Base-by-base conservation (phyloP, 2,797 vertebrate genomes). In the Sternotherus odoratus region DNA sequence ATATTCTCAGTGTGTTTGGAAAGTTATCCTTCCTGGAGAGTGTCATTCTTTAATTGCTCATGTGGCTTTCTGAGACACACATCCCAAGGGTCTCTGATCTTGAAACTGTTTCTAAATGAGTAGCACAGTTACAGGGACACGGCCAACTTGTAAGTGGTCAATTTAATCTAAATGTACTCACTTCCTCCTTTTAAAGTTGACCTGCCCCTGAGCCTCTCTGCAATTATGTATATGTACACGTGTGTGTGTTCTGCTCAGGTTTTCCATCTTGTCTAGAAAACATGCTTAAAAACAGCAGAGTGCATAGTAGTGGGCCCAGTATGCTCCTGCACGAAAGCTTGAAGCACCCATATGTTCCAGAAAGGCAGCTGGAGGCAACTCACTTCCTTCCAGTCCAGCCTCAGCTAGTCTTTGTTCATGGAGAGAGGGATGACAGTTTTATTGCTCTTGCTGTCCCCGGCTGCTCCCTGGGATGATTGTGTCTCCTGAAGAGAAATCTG, bases 311-410 rank as follows among this genome's bases (percentile, higher is more conserved):
- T n/a, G 60, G 8, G 60, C 24, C 46, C 5, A 39, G 12, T 72
- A 36, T 39, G 69, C 11, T 72, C 12, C 12, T 26, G 23, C 7
- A 8, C 3, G 49, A 46, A 9, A 0, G 0, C 11, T 77, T 63
- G 39, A 26, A 75, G 39, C 39, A 75, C 4, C 6, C 12, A 12
- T 1, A 9, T 39, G 46, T 53, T 36, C 23, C 66, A 80, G 10
- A 3, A 39, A 89, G 63, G 23, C 43, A 72, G 8, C 5, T 12
- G 21, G 24, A 69, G 4, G 49, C 63, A 79, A 17, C 5, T 8
- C 39, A 51, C 8, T 4, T 43, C 1, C 5, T 83, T 82, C 39
- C 43, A 69, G 3, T 8, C 51, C 36, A 24, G 28, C 1, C 4
- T 39, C 10, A 75, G 12, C 1, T 2, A 63, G 3, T 33, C n/a